Base-by-base conservation (phyloP, 2,797 vertebrate genomes). In the Rhadinocentrus ornatus region DNA sequence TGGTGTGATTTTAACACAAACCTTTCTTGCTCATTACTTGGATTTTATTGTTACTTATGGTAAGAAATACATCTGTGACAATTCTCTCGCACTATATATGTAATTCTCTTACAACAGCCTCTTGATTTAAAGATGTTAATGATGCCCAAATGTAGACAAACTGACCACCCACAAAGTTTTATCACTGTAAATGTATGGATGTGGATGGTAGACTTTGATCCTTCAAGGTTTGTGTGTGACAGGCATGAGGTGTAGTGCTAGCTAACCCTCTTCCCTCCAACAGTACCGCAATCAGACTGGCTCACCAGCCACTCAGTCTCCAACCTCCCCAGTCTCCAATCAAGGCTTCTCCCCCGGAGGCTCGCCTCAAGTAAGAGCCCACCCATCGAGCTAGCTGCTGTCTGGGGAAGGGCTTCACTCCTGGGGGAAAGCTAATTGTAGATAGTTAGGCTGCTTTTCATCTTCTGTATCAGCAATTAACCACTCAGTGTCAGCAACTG, bases 291-390 rank as follows among this genome's bases (percentile, higher is more conserved):
- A 95, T 94, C 96, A 96, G 91, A 95, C 97, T 88, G 97, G 97
- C 72, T 99, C 98, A 91, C 98, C 98, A 50, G 96, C 97, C 96
- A 99, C 96, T 96, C 98, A 99, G 96, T 99, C 98, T 94, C 98
- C 98, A 95, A 99, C 98, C 89, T 99, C 98, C 92, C 98, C 98
- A 73, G 97, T 97, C 96, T 99, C 98, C 97, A 99, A 98, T 96
- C 98, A 99, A 96, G 98, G 97, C 94, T 99, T 99, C 96, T 99
- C 98, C 92, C 98, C 98, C 2, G 96, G 97, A 93, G 96, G 96
- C 94, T 99, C 98, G 92, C 97, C 98, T 86, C 98, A 99, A 96
- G 97, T 99, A 97, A 98, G 96, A 94, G 94, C 93, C 92, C 82
- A 80, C 87, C 91, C 91, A 86, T 83, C 66, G 50, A 90, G 86